Conservation (phyloP, 2,888 invertebrate genomes). For the Synergus gifuensis region DNA sequence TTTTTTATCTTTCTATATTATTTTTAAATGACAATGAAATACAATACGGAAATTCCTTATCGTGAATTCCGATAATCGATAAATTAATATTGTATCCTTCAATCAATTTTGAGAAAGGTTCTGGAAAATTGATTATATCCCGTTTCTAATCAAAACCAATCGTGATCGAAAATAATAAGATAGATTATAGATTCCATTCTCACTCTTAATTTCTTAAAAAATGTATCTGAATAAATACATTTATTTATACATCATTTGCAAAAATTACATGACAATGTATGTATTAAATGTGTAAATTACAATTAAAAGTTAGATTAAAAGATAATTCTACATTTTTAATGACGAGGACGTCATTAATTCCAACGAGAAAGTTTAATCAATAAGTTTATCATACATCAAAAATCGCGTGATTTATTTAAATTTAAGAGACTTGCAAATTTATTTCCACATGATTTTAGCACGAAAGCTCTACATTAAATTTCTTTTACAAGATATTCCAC, state of each 20-base stretch:
- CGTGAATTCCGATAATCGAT: background rate
- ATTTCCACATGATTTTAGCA: background rate
- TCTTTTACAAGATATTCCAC: background rate
- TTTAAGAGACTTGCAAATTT: background rate
- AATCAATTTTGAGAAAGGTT: background rate
- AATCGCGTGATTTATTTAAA: conserved; percentile 22
- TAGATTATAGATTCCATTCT: background rate
- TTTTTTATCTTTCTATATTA: no score
- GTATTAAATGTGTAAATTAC: no score
- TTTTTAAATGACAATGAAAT: no score
- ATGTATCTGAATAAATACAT: no score
- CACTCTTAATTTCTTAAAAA: background rate
- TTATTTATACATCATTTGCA: no score
- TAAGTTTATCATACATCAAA: background rate
- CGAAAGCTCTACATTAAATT: background rate
- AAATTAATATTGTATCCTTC: conserved; percentile 16
- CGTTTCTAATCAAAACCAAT: background rate
- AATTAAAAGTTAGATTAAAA: background rate
- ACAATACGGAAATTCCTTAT: background rate
- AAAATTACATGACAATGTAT: no score
- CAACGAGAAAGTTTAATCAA: background rate
- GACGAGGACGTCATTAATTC: no score
- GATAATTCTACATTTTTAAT: no score
- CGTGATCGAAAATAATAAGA: background rate
- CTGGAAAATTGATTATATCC: background rate